Conservation (phyloP, 2,113 vertebrate species). For the Euleptes europaea region DNA sequence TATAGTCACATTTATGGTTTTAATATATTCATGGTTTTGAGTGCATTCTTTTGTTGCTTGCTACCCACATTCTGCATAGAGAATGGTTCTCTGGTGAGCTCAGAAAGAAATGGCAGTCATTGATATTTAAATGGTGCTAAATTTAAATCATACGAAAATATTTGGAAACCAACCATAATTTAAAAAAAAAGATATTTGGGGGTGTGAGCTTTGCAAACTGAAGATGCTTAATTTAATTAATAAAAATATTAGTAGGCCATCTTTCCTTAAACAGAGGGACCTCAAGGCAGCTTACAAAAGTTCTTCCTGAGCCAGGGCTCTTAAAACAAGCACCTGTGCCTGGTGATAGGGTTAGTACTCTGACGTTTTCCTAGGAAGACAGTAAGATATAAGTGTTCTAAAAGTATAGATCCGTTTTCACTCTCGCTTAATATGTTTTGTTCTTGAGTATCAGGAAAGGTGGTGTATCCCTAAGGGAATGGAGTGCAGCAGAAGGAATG, state of each 20-base stretch:
- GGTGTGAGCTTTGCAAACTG: neutral
- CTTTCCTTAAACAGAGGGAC: no score
- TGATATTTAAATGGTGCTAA: neutral
- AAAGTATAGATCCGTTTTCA: neutral
- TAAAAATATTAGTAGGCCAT: no score
- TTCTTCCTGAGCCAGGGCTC: neutral
- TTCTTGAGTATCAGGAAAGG: neutral
- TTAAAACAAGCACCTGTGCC: neutral
- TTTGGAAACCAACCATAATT: slow-evolving; percentile 5
- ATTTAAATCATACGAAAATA: neutral
- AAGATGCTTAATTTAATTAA: neutral
- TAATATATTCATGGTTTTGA: slow-evolving; percentile 32
- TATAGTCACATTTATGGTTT: slow-evolving; percentile 4
- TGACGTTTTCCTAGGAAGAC: neutral
- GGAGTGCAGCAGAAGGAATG: neutral
- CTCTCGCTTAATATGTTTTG: neutral
- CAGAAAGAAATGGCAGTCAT: neutral
- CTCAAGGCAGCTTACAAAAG: no score
- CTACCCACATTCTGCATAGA: neutral
- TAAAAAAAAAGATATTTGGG: neutral
- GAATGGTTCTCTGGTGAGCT: slow-evolving; percentile 4
- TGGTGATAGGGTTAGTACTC: neutral
- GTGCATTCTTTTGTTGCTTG: slow-evolving; percentile 23
- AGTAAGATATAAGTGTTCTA: no score
- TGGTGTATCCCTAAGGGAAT: neutral